Evolutionary conservation across 23 tunicate species (phyloP).

Genomic region (Styela plicata): DNA sequence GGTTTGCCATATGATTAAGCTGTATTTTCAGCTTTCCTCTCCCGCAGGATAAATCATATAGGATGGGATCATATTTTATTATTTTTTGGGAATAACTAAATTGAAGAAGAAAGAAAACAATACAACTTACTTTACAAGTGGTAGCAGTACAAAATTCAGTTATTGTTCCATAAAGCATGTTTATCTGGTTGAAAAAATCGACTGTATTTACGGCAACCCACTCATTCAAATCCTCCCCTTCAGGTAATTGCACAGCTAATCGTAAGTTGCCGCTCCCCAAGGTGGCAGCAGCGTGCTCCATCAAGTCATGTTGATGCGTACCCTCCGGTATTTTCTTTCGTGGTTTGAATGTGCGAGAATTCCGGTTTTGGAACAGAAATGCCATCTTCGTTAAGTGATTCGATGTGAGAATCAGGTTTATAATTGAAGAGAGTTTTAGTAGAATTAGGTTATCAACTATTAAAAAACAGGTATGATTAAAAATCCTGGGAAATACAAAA

Average conservation of each 20-base stretch:
- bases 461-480: no score
- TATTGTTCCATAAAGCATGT: constrained; percentile 96
- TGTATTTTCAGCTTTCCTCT: no score
- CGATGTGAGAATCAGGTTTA: no score
- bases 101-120: no score
- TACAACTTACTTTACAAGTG: constrained; percentile 57
- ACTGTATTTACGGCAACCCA: constrained; percentile 97
- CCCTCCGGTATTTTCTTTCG: constrained; percentile 93
- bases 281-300: constrained; percentile 96
- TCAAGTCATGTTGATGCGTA: constrained; percentile 85
- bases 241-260: constrained; percentile 84
- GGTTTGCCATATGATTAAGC: no score
- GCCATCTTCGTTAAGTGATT: no score
- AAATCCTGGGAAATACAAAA: no score
- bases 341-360: constrained; percentile 87
- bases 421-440: no score
- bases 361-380: constrained; percentile 75
- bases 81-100: no score
- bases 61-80: no score
- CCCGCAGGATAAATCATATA: no score
- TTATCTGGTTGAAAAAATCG: constrained; percentile 94
- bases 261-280: constrained; percentile 97
- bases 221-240: constrained; percentile 97
- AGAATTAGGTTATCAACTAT: no score
- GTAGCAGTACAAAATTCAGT: constrained; percentile 80